phyloP scores from a whole-genome alignment of 2,888 invertebrate genomes.

The Polylopha cassiicola region DNA sequence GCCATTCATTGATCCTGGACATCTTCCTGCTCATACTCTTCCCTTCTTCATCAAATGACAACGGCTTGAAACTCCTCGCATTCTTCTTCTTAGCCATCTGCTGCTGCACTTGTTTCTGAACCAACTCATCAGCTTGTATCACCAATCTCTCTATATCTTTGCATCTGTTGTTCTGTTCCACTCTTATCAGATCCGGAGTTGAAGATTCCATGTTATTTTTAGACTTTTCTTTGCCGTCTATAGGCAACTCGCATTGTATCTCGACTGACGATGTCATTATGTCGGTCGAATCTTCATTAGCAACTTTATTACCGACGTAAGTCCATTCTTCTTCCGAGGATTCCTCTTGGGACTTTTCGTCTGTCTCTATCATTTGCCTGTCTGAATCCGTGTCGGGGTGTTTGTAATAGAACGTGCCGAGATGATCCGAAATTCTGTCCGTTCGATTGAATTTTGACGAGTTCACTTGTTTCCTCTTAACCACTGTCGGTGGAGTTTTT shows the following conservation, averaged over 20 bases:
- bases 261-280: constrained; percentile 73
- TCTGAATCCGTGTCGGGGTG: constrained; percentile 93
- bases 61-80: constrained; percentile 68
- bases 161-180: constrained; percentile 68
- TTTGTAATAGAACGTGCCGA: constrained; percentile 90
- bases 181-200: constrained; percentile 67
- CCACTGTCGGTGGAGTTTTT: constrained; percentile 64
- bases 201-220: constrained; percentile 53
- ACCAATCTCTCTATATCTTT: constrained; percentile 86
- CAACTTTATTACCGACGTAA: constrained; percentile 73
- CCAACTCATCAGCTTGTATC: constrained; percentile 88
- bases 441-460: constrained; percentile 82
- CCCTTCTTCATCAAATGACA: constrained; percentile 72
- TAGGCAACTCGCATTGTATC: constrained; percentile 64
- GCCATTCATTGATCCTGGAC: constrained; percentile 83
- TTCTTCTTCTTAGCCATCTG: constrained; percentile 69
- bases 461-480: constrained; percentile 74
- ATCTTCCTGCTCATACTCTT: constrained; percentile 76
- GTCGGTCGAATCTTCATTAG: constrained; percentile 66
- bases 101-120: constrained; percentile 75
- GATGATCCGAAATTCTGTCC: constrained; percentile 87
- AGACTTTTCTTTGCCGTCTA: constrained; percentile 55
- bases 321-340: constrained; percentile 80
- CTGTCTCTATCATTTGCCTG: constrained; percentile 77
- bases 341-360: constrained; percentile 67